Conservation (phyloP, 2,797 vertebrate genomes). For the Carduelis carduelis region DNA sequence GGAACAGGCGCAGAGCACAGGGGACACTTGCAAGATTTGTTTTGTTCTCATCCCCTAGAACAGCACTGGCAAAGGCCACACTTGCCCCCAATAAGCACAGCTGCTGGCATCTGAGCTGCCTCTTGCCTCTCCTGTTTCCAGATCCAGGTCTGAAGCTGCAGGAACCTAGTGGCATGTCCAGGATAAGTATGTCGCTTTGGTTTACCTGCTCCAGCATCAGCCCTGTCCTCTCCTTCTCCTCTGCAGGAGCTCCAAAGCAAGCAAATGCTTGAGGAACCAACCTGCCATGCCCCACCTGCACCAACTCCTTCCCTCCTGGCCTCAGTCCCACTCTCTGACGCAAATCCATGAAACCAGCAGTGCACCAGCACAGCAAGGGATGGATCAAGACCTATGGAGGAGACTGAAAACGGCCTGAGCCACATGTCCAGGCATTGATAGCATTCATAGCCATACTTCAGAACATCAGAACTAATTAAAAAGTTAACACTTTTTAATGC, state of each 20-base stretch:
- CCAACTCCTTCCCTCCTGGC: neutral
- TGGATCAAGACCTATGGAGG: neutral
- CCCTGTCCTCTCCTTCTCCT: neutral
- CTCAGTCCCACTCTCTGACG: rapidly evolving
- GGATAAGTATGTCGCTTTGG: neutral
- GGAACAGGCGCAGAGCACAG: neutral
- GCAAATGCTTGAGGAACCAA: neutral
- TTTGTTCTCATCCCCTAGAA: neutral
- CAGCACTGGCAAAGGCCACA: neutral
- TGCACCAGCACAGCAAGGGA: neutral
- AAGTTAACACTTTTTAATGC: neutral
- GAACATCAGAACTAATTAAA: neutral
- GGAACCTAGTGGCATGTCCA: neutral
- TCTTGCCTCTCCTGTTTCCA: neutral
- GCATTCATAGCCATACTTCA: neutral
- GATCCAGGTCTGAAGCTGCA: neutral
- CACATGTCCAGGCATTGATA: rapidly evolving
- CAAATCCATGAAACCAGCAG: neutral
- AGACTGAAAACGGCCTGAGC: neutral
- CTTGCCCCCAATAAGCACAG: neutral
- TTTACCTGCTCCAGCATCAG: neutral
- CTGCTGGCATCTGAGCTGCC: neutral
- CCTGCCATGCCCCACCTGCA: neutral
- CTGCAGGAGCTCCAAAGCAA: neutral
- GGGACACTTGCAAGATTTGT: neutral